A percentile compares a stretch with the other conserved stretches of the same genome.
These are phyloP conservation scores for Cherax quadricarinatus DNA, from an alignment of 1,140 invertebrate species.

Conservation along the genomic window DNA sequence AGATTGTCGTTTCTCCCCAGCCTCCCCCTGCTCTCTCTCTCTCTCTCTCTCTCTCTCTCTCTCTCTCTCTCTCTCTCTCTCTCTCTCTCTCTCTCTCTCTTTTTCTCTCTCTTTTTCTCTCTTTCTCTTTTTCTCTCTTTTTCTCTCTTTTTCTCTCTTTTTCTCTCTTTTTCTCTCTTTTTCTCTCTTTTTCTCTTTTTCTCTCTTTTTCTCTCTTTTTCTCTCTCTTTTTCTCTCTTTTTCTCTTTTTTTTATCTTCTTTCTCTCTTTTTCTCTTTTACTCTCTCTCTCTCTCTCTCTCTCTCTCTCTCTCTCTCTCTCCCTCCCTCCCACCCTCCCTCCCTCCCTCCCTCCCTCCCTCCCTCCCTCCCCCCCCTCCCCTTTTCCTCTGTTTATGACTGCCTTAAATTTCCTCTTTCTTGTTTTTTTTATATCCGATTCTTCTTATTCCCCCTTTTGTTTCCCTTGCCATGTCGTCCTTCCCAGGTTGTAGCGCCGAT, in stretches of 20 bases:
- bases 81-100: not conserved
- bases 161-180: not conserved
- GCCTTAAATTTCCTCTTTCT: not conserved
- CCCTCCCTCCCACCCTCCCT: not conserved
- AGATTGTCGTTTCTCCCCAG: too few species aligned
- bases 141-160: not conserved
- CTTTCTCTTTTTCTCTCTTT: not conserved
- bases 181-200: not conserved
- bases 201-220: not conserved
- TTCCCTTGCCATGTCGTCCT: not conserved
- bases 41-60: not conserved
- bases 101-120: not conserved
- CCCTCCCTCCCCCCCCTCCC: not conserved
- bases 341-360: not conserved
- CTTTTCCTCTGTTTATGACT: not conserved
- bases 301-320: not conserved
- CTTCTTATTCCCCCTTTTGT: not conserved
- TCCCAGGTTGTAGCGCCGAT: not conserved
- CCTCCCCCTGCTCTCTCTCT: not conserved
- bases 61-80: not conserved
- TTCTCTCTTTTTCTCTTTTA: not conserved
- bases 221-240: not conserved
- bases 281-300: not conserved
- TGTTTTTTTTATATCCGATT: not conserved
- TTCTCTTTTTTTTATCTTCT: not conserved